Conservation (phyloP, 2,888 invertebrate genomes). For the Platycnemis pennipes region DNA sequence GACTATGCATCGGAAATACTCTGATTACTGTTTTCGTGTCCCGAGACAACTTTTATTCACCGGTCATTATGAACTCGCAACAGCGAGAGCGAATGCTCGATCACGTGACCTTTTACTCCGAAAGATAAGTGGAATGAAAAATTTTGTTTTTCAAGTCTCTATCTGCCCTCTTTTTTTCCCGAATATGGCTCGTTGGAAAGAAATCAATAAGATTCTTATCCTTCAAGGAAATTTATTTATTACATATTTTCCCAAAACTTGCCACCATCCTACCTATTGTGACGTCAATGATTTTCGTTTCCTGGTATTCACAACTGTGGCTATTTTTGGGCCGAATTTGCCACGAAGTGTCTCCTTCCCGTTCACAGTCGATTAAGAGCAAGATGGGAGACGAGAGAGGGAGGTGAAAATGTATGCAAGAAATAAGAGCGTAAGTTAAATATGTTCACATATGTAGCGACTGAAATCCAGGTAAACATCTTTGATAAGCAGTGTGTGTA, state of each 20-base stretch:
- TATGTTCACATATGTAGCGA: no score
- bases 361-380: background rate
- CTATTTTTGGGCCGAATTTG: background rate
- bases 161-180: background rate
- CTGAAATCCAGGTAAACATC: no score
- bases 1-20: conserved; percentile 64
- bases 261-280: background rate
- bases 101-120: conserved; percentile 1
- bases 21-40: conserved; percentile 43
- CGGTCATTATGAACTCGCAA: conserved; percentile 19
- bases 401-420: background rate
- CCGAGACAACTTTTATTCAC: conserved; percentile 29
- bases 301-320: conserved; percentile 14
- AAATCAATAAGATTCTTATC: conserved; percentile 24
- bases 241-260: background rate
- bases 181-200: background rate
- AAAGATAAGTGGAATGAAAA: conserved; percentile 60
- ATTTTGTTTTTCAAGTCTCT: conserved; percentile 25
- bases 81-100: background rate
- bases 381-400: background rate
- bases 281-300: conserved; percentile 41
- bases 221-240: background rate
- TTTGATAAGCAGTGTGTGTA: no score
- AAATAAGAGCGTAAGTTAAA: background rate
- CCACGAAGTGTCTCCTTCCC: background rate